Evolutionary conservation across 2,797 vertebrate genomes (phyloP).

Genomic region (Sorex maritimensis): DNA sequence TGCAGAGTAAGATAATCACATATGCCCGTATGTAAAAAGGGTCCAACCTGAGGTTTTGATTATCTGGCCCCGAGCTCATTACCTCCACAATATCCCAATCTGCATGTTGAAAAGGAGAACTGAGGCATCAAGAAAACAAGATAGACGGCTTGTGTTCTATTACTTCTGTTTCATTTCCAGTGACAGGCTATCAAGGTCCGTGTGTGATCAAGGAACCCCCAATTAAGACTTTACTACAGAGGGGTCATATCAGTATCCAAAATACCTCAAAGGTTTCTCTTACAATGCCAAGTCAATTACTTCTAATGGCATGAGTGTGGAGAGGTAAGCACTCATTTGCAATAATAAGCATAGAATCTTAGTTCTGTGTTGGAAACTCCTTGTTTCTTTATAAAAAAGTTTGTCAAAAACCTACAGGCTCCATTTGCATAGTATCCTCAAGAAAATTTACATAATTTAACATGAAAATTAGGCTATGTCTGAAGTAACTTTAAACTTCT

Average conservation of each 20-base stretch:
- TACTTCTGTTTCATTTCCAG: background rate
- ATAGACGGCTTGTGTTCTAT: background rate
- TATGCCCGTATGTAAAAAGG: too few species aligned
- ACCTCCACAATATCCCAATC: too few species aligned
- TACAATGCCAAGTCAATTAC: background rate
- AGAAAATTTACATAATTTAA: conserved; percentile 44
- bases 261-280: background rate
- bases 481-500: conserved; percentile 66
- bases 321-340: background rate
- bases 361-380: background rate
- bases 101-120: background rate
- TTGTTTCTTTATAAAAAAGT: conserved; percentile 18
- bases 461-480: conserved; percentile 38
- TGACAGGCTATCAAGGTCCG: background rate
- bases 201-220: rapidly evolving
- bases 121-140: background rate
- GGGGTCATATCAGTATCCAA: background rate
- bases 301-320: background rate
- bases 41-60: too few species aligned
- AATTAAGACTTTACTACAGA: too few species aligned
- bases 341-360: background rate
- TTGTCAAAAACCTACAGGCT: background rate
- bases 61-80: too few species aligned
- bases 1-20: too few species aligned
- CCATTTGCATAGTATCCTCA: background rate